phyloP scores from a whole-genome alignment of 2,113 vertebrate genomes.

The Casuarius casuarius region DNA sequence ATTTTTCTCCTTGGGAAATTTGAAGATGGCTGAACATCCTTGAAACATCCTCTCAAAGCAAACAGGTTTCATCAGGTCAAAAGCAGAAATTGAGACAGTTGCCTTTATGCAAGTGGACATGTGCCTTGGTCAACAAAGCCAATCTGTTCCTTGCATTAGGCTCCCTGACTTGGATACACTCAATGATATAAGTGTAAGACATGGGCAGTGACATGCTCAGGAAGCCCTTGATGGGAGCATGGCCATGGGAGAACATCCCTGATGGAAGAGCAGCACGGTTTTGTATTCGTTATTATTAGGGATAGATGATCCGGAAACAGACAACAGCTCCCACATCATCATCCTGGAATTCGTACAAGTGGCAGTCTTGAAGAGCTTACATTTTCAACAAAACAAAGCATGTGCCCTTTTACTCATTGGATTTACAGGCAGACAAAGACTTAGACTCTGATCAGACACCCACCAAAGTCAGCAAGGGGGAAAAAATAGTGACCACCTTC shows the following conservation, averaged over 20 bases:
- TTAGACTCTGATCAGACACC: background rate
- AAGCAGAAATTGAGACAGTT: background rate
- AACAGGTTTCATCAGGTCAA: background rate
- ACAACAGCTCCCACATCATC: background rate
- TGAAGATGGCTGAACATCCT: background rate
- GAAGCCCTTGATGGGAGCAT: background rate
- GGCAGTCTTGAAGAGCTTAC: background rate
- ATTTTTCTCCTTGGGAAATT: background rate
- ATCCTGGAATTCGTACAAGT: background rate
- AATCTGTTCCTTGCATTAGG: background rate
- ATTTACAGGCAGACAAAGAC: slow-evolving; percentile 1
- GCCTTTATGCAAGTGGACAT: background rate
- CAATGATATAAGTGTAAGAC: background rate
- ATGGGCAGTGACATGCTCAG: background rate
- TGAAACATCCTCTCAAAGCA: background rate
- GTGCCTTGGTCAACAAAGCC: background rate
- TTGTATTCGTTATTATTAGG: background rate
- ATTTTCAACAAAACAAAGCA: background rate
- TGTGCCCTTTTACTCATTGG: background rate
- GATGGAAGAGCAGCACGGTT: background rate
- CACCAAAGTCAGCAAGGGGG: background rate
- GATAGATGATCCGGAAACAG: background rate
- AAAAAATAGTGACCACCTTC: background rate
- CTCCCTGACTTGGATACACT: background rate
- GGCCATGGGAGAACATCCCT: background rate